These are phyloP conservation scores for Suillia variegata DNA, from an alignment of 2,888 invertebrate species.

Conservation along the genomic window DNA sequence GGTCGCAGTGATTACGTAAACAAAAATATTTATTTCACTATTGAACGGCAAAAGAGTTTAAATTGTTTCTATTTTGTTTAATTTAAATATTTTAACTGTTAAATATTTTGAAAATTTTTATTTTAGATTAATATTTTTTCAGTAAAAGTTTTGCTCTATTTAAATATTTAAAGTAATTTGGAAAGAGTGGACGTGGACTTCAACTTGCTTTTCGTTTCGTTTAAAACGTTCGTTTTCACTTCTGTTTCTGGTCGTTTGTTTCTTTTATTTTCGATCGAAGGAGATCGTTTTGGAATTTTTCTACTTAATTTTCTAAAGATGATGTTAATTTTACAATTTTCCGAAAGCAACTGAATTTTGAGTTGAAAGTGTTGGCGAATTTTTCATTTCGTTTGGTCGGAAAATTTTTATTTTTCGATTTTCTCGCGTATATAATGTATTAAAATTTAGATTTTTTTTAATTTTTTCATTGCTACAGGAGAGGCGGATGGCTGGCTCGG, in stretches of 20 bases:
- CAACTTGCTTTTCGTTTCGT: slow-evolving; percentile 51
- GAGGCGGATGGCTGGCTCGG: no score
- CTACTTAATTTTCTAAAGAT: slow-evolving; percentile 37
- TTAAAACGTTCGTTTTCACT: slow-evolving; percentile 38
- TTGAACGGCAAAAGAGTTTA: not conserved
- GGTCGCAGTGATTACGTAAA: slow-evolving; percentile 40
- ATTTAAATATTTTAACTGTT: slow-evolving; percentile 12
- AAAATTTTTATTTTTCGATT: slow-evolving; percentile 23
- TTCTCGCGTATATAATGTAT: slow-evolving; percentile 3
- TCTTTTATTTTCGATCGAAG: slow-evolving; percentile 27
- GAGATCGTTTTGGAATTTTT: slow-evolving; percentile 54
- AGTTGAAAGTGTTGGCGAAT: slow-evolving; percentile 54
- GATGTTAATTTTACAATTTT: slow-evolving; percentile 62
- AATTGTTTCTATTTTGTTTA: slow-evolving; percentile 3
- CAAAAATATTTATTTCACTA: slow-evolving; percentile 10
- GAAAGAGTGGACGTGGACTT: not conserved
- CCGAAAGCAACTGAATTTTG: slow-evolving; percentile 62
- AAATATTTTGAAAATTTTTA: slow-evolving; percentile 19
- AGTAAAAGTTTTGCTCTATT: no score
- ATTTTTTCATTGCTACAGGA: not conserved
- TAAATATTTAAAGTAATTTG: slow-evolving; percentile 7
- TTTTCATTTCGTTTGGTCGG: slow-evolving; percentile 34
- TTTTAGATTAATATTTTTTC: no score
- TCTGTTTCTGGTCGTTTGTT: slow-evolving; percentile 28
- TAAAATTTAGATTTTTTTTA: slow-evolving; percentile 12